Base-by-base conservation (phyloP, 2,888 invertebrate species). In the Rhagium mordax region DNA sequence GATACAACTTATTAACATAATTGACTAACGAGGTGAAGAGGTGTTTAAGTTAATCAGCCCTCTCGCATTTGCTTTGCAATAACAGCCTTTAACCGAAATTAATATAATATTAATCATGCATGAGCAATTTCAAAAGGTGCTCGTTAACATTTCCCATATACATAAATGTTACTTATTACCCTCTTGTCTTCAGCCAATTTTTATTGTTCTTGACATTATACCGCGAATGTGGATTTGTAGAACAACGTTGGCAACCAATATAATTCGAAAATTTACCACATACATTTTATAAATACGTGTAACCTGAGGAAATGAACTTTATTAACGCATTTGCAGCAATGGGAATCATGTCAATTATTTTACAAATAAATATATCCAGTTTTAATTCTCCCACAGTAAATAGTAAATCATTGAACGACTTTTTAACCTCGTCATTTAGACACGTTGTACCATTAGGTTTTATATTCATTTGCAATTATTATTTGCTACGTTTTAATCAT, bases 161-260 rank as follows among this genome's bases (percentile, higher is more conserved):
- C 18, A 59, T 70, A 66, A 74, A 61, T 48, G 65, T 73, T 70
- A 69, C 69, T 66, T 66, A 71, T 71, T 74, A 16, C 53, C 15
- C 59, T 65, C 64, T 57, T 29, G 64, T 59, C 60, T 53, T 62
- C 10, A 27, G 48, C 64, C 64, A 53, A 64, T 71, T 71, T 49
- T 33, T 62, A 68, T 59, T 72, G 72, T 66, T 75, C 72, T 72
- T 72, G 72, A 74, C 72, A 70, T 75, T 75, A 71, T 24, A 64
- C 60, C 57, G 53, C 59, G 69, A 65, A 74, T 74, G 74, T 74
- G 48, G 74, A 74, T 65, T 74, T 74, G 60, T 75, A 47, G 69
- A 71, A 74, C 73, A 73, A 55, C 47, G 33, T 70, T 53, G 10
- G 20, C 55, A 55, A 51, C 59, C 8, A 59, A 66, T 33, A 60